phyloP scores from a whole-genome alignment of 2,113 vertebrate genomes.

The Ictidomys tridecemlineatus region DNA sequence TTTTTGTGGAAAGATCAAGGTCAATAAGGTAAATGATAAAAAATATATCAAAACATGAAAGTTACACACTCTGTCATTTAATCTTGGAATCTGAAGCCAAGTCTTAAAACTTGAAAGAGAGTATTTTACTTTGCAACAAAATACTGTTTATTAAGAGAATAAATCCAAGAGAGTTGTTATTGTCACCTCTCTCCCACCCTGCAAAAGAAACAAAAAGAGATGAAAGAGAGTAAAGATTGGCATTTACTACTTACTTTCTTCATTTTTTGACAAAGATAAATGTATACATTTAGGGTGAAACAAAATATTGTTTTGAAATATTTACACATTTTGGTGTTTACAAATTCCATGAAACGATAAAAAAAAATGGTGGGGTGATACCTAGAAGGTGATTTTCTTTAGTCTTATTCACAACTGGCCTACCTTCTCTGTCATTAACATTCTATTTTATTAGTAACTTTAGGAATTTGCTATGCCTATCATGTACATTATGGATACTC shows the following conservation, averaged over 20 bases:
- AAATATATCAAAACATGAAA: conserved; percentile 6
- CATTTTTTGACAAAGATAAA: background rate
- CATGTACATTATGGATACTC: background rate
- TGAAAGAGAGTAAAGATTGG: background rate
- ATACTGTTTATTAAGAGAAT: background rate
- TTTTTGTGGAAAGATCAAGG: conserved; percentile 47
- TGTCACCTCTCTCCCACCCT: background rate
- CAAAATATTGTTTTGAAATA: background rate
- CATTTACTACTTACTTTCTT: background rate
- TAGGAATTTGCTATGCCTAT: background rate
- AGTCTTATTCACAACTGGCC: background rate
- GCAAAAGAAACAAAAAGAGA: background rate
- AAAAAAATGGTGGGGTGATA: background rate
- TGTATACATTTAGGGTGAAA: background rate
- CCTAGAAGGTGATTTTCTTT: background rate
- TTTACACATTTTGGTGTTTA: background rate
- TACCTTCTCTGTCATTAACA: background rate
- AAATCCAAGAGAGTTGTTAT: background rate
- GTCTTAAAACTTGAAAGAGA: background rate
- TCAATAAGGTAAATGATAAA: conserved; percentile 47
- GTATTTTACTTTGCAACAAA: background rate
- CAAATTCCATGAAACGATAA: background rate
- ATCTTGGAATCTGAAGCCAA: background rate
- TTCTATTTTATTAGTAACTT: background rate
- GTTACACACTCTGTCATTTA: conserved; percentile 6